Conservation (phyloP, 1,140 invertebrate species). For the Lepidostoma basale region DNA sequence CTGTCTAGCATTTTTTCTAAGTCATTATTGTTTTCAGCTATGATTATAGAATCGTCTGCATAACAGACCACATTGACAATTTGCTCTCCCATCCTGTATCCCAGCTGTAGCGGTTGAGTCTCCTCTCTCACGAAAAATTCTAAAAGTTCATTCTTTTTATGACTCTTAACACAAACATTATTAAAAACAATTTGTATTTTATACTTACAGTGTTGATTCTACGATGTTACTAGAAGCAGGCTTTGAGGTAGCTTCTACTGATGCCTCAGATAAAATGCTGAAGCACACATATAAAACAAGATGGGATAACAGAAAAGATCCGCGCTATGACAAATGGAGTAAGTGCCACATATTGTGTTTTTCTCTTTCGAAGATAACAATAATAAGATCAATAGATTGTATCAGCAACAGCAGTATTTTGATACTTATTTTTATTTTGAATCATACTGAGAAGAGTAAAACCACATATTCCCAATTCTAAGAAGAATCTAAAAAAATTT, state of each 20-base stretch:
- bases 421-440: neutral
- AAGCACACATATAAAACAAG: constrained; percentile 85
- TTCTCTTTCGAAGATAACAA: neutral
- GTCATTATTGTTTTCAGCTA: too few relatives aligned
- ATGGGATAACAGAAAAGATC: constrained; percentile 80
- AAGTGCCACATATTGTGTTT: constrained; percentile 47
- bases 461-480: neutral
- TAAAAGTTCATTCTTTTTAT: too few relatives aligned
- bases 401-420: neutral
- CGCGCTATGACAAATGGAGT: constrained; percentile 84
- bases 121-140: too few relatives aligned
- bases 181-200: too few relatives aligned
- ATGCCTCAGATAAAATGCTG: constrained; percentile 90
- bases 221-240: constrained; percentile 87
- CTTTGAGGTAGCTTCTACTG: constrained; percentile 82
- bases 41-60: too few relatives aligned
- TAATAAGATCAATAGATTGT: neutral
- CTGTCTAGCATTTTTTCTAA: too few relatives aligned
- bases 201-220: constrained; percentile 75
- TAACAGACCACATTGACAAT: too few relatives aligned
- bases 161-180: too few relatives aligned
- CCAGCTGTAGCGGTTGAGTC: too few relatives aligned
- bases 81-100: too few relatives aligned
- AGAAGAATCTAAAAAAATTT: too few relatives aligned
- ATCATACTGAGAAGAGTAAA: neutral